Evolutionary conservation across 2,113 vertebrate species (phyloP), one percentile per base, ranked within the genome.

Genomic region (Cyprinodon variegatus): DNA sequence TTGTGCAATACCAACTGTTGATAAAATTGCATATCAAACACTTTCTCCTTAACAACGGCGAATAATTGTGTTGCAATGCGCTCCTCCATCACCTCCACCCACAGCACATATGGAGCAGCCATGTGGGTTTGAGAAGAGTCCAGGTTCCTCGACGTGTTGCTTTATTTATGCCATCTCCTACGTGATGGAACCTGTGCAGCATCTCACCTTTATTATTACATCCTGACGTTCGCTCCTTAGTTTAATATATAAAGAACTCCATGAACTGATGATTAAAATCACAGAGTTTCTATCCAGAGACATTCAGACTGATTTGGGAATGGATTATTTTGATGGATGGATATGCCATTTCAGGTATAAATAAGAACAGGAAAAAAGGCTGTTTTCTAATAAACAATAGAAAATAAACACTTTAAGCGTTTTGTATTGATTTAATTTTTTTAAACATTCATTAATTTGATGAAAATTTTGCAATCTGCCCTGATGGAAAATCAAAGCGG

Each of bases 401-500:
- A 29, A 45, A 11, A 45, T 10, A 11, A 45, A 45, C 2, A 45
- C 43, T 10, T 45, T 45, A 45, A 11, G 43, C 1, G 5, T 11
- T 45, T 11, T 10, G 11, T 11, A 45, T 10, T 45, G 43, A 11
- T 10, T 45, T 45, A 45, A 45, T 45, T 7, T 11, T 10, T 2
- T 2, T 10, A 45, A 45, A 45, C 43, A 45, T 11, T 11, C 11
- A 11, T 45, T 7, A 0, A 15, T 17, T 8, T 45, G 43, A 50
- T 15, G 17, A 17, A 3, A 15, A 50, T 50, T 13, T 50, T 17
- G 4, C 15, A 50, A 53, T 53, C 15, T 14, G 20, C 5, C 20
- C 20, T 5, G 4, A 68, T 17, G 17, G 68, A 62, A 46, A 40
- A 86, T 78, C 17, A 78, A 84, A 82, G 68, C 45, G 36, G 14